Percentiles rank a stretch among this genome's conserved stretches.
phyloP scores from a whole-genome alignment of 2,888 invertebrate genomes.

The Acanthosepion lycidas region DNA sequence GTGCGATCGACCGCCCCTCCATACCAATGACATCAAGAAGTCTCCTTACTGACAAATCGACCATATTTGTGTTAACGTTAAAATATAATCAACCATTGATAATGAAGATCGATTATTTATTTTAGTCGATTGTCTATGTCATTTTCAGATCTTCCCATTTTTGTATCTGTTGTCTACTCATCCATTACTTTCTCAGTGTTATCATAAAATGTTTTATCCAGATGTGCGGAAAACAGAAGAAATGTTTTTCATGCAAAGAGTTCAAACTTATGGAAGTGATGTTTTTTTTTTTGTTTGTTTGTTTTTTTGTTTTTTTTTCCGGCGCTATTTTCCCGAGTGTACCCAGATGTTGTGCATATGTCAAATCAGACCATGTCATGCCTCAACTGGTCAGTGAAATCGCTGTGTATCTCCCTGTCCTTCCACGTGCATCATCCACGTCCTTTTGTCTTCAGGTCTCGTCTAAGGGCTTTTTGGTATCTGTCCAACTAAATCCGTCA shows the following conservation, averaged over 20 bases:
- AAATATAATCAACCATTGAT: background rate
- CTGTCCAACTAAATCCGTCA: conserved; percentile 33
- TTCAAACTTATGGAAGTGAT: background rate
- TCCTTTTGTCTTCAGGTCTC: background rate
- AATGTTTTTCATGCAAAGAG: background rate
- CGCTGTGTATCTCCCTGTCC: background rate
- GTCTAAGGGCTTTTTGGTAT: conserved; percentile 33
- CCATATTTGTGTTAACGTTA: too few species aligned
- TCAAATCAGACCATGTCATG: conserved; percentile 21
- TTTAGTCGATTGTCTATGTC: too few species aligned
- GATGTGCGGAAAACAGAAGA: background rate
- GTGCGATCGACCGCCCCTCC: too few species aligned
- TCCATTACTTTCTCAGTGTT: background rate
- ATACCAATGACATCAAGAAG: too few species aligned
- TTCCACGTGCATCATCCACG: background rate
- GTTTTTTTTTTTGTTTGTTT: background rate
- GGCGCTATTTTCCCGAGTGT: background rate
- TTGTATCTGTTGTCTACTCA: background rate
- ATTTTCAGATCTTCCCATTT: too few species aligned
- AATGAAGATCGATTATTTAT: background rate
- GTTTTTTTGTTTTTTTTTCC: background rate
- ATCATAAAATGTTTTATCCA: background rate
- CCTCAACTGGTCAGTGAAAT: background rate
- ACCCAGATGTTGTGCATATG: background rate
- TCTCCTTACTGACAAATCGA: too few species aligned